Evolutionary conservation across 37 sponge, comb jelly and placozoan genomes (phyloP).

Genomic region (Beroe forskalii): DNA sequence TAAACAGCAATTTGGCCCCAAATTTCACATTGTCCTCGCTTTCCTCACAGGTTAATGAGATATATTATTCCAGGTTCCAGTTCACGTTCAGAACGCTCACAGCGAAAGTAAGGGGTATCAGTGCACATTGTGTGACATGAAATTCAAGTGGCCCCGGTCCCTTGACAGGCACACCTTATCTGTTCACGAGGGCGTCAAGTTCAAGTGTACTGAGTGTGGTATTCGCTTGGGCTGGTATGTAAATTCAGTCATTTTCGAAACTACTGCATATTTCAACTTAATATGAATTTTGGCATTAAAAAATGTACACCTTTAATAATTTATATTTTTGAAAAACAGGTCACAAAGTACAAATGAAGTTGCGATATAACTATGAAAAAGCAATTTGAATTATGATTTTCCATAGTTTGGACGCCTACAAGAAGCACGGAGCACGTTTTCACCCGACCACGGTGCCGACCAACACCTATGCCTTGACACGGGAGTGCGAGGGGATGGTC

Average conservation of each 20-base stretch:
- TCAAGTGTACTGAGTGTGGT: slow-evolving; percentile 62
- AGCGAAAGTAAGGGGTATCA: slow-evolving; percentile 17
- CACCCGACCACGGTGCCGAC: not conserved
- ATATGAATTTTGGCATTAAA: no score
- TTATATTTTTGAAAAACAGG: no score
- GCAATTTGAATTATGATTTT: no score
- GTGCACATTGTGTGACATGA: slow-evolving; percentile 26
- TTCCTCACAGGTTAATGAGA: no score
- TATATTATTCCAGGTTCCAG: slow-evolving; percentile 50
- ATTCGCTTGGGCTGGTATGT: slow-evolving; percentile 27
- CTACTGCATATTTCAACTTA: no score
- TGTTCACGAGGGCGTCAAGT: slow-evolving; percentile 42
- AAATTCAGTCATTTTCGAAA: not conserved
- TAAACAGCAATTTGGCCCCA: no score
- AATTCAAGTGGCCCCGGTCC: slow-evolving; percentile 53
- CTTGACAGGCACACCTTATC: slow-evolving; percentile 4
- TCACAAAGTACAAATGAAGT: no score
- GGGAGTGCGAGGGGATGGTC: not conserved
- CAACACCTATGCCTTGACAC: not conserved
- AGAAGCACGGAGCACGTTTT: slow-evolving; percentile 55
- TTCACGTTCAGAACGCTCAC: slow-evolving; percentile 31
- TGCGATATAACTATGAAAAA: no score
- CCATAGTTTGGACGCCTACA: slow-evolving; percentile 64
- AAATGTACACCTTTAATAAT: no score
- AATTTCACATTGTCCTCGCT: not conserved